Conservation (phyloP, 2,888 invertebrate species). For the Oscheius sp. region DNA sequence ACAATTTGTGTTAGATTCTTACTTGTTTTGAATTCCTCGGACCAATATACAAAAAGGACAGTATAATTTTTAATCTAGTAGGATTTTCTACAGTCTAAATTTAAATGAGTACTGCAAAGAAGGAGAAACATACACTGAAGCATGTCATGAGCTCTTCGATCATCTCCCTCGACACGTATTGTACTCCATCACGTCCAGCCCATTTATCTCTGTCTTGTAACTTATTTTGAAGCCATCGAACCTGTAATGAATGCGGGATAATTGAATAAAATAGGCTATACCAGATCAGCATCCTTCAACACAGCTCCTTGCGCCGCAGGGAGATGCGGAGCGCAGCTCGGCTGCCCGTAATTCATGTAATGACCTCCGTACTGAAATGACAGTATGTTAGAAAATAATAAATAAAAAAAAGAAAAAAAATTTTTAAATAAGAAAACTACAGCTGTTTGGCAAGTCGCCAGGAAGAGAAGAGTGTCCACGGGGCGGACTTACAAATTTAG, state of each 20-base stretch:
- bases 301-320: constrained; percentile 28
- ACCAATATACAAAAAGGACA: constrained; percentile 54
- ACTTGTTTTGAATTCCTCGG: constrained; percentile 44
- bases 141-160: constrained; percentile 60
- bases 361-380: constrained; percentile 4
- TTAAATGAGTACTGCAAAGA: not conserved
- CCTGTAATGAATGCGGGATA: constrained; percentile 10
- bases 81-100: constrained; percentile 48
- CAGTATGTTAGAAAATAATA: constrained; percentile 4
- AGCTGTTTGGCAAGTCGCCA: constrained; percentile 24
- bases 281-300: constrained; percentile 22
- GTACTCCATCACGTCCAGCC: constrained; percentile 49
- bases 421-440: not conserved
- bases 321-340: constrained; percentile 27
- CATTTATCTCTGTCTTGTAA: constrained; percentile 55
- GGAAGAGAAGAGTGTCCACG: constrained; percentile 2
- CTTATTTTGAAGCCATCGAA: constrained; percentile 59
- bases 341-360: constrained; percentile 22
- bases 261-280: not conserved
- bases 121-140: constrained; percentile 44
- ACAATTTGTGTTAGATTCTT: not conserved
- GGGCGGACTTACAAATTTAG: not conserved
- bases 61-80: constrained; percentile 57
- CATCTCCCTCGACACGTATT: constrained; percentile 56
- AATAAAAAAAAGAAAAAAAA: not conserved